Base-by-base conservation (phyloP, 2,113 vertebrate genomes). In the Phaethon lepturus region DNA sequence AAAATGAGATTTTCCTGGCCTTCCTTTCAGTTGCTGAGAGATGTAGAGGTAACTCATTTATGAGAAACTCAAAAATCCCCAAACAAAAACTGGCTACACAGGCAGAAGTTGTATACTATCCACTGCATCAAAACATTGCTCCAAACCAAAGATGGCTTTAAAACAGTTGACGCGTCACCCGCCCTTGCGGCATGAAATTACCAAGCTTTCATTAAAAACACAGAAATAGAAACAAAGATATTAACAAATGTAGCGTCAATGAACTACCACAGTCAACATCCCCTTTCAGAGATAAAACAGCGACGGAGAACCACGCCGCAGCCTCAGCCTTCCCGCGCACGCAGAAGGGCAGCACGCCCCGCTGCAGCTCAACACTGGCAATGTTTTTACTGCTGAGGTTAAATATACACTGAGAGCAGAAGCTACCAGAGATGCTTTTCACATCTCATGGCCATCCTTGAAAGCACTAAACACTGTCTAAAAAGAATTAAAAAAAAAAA, bases 141-240 rank as follows among this genome's bases (percentile, higher is more conserved):
- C 93, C 86, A 92, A 87, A 83, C 73, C 78, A 87, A 91, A 77
- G 88, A 76, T 55, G 86, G 77, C 77, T 96, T 79, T 89, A 64
- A 72, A 89, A 75, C 52, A 85, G 76, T 59, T 42, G 73, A 94
- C 0, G 9, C 4, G 0, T 17, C 82, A 84, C 88, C 75, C 66
- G 91, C 92, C 79, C 87, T 91, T 88, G 77, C 55, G 85, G 90
- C 79, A 63, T 22, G 64, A 89, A 84, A 80, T 78, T 73, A 92
- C 79, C 82, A 49, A 86, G 86, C 69, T 91, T 93, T 78, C 72
- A 71, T 86, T 59, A 83, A 88, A 91, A 73, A 13, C 52, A 75
- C 81, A 91, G 71, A 80, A 94, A 95, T 17, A 72, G 78, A 92
- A 94, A 64, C 29, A 14, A 71, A 79, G 64, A 76, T 58, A 50